Conservation (phyloP, 2,113 vertebrate genomes). For the Rhinichthys klamathensis region DNA sequence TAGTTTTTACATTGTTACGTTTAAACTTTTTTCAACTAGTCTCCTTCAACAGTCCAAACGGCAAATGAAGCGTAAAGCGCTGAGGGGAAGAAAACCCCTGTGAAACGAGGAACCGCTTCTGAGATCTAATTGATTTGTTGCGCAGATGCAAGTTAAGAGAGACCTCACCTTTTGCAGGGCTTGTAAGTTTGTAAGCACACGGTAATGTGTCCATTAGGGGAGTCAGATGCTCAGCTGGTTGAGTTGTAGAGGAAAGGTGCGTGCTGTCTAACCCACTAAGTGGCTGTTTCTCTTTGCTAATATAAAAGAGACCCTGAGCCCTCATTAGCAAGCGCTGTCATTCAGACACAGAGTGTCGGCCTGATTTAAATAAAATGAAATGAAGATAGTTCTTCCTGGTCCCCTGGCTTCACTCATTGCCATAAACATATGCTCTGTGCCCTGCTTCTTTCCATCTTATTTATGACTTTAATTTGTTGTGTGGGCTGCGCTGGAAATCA, state of each 20-base stretch:
- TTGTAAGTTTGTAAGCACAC: conserved; percentile 46
- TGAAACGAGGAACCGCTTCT: conserved; percentile 10
- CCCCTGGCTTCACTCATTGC: conserved; percentile 99
- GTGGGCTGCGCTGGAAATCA: conserved; percentile 99
- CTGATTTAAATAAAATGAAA: conserved; percentile 99
- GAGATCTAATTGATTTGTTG: conserved; percentile 39
- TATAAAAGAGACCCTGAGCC: conserved; percentile 95
- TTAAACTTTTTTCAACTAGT: conserved; percentile 21
- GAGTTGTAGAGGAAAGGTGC: conserved; percentile 44
- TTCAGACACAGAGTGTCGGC: conserved; percentile 98
- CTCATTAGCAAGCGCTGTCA: conserved; percentile 98
- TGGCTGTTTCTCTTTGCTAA: conserved; percentile 87
- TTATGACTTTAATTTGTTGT: conserved; percentile 99
- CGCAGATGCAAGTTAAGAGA: conserved; percentile 36
- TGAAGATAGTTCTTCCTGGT: conserved; percentile 99
- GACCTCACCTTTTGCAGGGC: conserved; percentile 2
- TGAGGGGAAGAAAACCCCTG: background rate
- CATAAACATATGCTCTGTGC: conserved; percentile 99
- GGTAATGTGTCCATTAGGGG: conserved; percentile 38
- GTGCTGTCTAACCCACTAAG: conserved; percentile 72
- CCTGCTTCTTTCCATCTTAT: conserved; percentile 99
- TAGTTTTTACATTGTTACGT: conserved; percentile 43
- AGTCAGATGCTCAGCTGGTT: conserved; percentile 44
- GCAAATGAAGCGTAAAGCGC: conserved; percentile 15
- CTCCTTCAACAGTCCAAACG: conserved; percentile 23